These are phyloP conservation scores for Gephyroberyx darwinii DNA, from an alignment of 2,797 vertebrate genomes.

Conservation along the genomic window DNA sequence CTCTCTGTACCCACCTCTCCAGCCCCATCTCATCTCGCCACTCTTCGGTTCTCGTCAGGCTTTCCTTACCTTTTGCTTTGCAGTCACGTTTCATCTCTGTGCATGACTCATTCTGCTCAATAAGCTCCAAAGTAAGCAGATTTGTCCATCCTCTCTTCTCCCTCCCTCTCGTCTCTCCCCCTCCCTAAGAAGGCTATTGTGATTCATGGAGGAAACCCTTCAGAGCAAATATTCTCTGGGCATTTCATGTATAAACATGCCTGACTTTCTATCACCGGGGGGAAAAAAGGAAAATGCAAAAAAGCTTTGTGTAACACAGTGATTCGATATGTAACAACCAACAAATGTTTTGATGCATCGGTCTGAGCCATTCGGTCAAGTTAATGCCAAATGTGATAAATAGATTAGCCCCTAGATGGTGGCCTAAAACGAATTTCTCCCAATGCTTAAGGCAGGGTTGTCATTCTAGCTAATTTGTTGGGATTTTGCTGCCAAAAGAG, in stretches of 20 bases:
- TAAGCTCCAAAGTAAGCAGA: slow-evolving; percentile 89
- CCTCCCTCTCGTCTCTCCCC: slow-evolving; percentile 22
- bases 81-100: slow-evolving; percentile 84
- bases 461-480: slow-evolving; percentile 82
- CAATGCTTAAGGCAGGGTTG: slow-evolving; percentile 71
- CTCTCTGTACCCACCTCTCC: slow-evolving; percentile 56
- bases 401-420: slow-evolving; percentile 83
- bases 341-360: slow-evolving; percentile 71
- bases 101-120: slow-evolving; percentile 88
- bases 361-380: slow-evolving; percentile 75
- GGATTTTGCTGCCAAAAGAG: slow-evolving; percentile 76
- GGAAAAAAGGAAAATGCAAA: slow-evolving; percentile 54
- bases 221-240: slow-evolving; percentile 83
- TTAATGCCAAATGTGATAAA: slow-evolving; percentile 84
- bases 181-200: slow-evolving; percentile 84
- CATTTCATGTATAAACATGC: slow-evolving; percentile 86
- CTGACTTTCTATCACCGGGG: slow-evolving; percentile 77
- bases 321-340: slow-evolving; percentile 75
- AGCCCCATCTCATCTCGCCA: slow-evolving; percentile 49
- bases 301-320: slow-evolving; percentile 69
- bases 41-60: slow-evolving; percentile 63
- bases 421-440: slow-evolving; percentile 78
- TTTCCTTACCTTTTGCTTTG: slow-evolving; percentile 83
- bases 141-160: slow-evolving; percentile 79
- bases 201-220: slow-evolving; percentile 85